Evolutionary conservation across 2,888 invertebrate species (phyloP), one percentile per base, ranked within the genome.

Genomic region (Drosophila percnosoma): DNA sequence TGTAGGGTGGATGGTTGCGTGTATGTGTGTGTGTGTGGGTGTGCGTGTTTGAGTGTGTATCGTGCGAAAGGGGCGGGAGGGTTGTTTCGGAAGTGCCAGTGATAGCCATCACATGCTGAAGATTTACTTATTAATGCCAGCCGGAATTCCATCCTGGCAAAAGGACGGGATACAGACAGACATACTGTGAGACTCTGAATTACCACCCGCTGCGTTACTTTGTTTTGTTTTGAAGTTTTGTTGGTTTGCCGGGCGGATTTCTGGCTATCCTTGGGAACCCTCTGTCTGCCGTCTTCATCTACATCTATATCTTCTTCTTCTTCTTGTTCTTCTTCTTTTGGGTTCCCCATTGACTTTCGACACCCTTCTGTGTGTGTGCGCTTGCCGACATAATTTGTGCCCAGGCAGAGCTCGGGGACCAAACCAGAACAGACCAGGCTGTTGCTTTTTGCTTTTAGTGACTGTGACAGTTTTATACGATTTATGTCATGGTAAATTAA

Each of bases 401-500:
- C 69, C 75, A 52, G 61, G 18, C 51, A 31, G 54, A 68, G 62
- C 54, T 49, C 38, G 60, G 65, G 61, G 63, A 70, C 34, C 31
- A 52, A 33, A 15, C 31, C 38, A 31, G 21, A 57, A 3, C 49
- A 57, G 49, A 36, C 55, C 78, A 68, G 79, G 74, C 90, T 90
- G 88, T 86, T 86, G 83, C 88, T 85, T 61, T 70, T 73, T 73
- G 86, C 90, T 87, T 85, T 90, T 90, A 87, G 89, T 83, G 89
- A 87, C 81, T 87, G 83, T 87, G 89, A 87, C 87, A 87, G 87
- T 90, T 87, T 87, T 87, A 87, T 87, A 86, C 89, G 90, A 87
- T 87, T 87, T 87, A 90, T 90, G 87, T 88, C 87, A 90, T 81
- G 89, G 81, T 76, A 86, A 87, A 87, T 87, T 87, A 90, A 87